Percentiles rank a stretch among this genome's conserved stretches.
Evolutionary conservation across 2,797 vertebrate species (phyloP).

Genomic region (Carduelis carduelis): DNA sequence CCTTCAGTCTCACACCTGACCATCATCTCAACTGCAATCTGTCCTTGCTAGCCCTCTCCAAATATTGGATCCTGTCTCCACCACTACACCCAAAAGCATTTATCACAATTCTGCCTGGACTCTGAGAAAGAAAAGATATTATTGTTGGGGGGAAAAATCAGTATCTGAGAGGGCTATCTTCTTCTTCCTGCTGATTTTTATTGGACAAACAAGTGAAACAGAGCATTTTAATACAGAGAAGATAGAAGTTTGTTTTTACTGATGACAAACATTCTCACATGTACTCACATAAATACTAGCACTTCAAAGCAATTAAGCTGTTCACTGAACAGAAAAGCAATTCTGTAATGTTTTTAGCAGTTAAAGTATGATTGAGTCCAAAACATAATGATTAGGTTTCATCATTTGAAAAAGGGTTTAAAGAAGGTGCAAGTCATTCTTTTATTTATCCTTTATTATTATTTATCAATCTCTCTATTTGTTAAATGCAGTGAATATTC

Average conservation of each 20-base stretch:
- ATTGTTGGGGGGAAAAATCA: not conserved
- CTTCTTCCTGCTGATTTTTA: not conserved
- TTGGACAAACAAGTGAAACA: not conserved
- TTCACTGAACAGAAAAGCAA: not conserved
- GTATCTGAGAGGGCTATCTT: not conserved
- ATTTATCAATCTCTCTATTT: not conserved
- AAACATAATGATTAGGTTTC: not conserved
- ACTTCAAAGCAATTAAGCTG: slow-evolving; percentile 47
- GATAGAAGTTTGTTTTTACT: not conserved
- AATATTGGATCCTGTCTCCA: not conserved
- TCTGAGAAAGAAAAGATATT: not conserved
- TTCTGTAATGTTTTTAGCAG: not conserved
- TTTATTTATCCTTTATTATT: not conserved
- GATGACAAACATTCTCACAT: not conserved
- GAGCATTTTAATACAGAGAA: not conserved
- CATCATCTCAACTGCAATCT: not conserved
- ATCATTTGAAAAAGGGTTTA: not conserved
- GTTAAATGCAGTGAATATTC: not conserved
- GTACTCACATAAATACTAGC: not conserved
- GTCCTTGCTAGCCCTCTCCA: not conserved
- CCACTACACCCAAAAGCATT: not conserved
- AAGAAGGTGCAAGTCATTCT: not conserved
- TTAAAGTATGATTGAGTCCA: slow-evolving; percentile 5
- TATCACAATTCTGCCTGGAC: not conserved
- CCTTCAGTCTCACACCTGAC: not conserved